Percentiles rank a stretch among this genome's conserved stretches.
Evolutionary conservation across 2,113 vertebrate genomes (phyloP).

Genomic region (Echinops telfairi): DNA sequence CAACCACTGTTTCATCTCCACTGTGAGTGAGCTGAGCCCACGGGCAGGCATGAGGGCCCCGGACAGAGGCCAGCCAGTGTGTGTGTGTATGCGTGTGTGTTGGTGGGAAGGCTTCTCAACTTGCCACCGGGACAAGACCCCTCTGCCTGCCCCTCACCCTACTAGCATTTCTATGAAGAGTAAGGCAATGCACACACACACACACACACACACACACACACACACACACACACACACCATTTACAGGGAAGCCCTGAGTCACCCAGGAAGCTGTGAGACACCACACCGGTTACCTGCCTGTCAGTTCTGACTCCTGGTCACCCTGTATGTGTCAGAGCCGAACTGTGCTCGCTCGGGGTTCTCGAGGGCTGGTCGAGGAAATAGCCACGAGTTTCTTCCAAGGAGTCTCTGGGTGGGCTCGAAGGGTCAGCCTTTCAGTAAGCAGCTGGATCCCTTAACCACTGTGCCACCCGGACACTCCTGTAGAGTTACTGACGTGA

Average conservation of each 20-base stretch:
- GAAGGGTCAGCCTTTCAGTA: neutral
- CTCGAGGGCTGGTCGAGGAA: neutral
- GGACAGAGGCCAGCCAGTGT: too few relatives aligned
- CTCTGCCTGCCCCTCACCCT: accelerated
- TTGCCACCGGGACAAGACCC: neutral
- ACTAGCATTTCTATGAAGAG: neutral
- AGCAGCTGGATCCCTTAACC: neutral
- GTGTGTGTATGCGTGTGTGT: too few relatives aligned
- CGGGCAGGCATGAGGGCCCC: neutral
- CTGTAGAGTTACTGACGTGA: accelerated
- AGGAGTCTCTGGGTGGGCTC: neutral
- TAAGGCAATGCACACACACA: neutral
- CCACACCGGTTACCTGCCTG: neutral
- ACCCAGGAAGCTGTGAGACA: neutral
- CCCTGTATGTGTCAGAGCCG: neutral
- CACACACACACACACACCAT: too few relatives aligned
- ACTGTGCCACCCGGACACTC: neutral
- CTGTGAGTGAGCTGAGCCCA: slow-evolving; percentile 85
- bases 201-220: too few relatives aligned
- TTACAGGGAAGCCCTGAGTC: neutral
- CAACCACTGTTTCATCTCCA: slow-evolving; percentile 94
- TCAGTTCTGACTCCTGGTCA: neutral
- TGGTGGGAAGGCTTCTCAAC: neutral
- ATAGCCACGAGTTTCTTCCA: neutral
- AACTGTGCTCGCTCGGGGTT: neutral